These are phyloP conservation scores for Brachionus rubens DNA, from an alignment of 1,140 invertebrate genomes.

Conservation along the genomic window DNA sequence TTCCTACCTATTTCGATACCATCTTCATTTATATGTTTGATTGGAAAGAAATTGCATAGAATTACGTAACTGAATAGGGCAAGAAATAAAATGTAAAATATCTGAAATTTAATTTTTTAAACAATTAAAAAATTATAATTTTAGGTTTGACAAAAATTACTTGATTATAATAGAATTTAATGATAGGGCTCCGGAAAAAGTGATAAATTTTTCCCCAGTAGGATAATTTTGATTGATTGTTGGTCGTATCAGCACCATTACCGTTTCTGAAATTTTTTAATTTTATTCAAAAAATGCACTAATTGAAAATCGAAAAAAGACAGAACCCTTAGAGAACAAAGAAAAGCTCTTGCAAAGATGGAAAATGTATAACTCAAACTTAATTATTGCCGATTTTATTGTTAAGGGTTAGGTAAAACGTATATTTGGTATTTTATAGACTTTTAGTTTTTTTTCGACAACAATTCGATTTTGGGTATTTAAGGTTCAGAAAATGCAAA, in stretches of 20 bases:
- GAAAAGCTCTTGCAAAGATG: too few species aligned
- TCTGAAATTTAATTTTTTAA: constrained; percentile 4
- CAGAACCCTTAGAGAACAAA: too few species aligned
- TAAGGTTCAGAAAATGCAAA: too few species aligned
- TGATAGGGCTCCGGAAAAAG: constrained; percentile 9
- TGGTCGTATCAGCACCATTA: not conserved
- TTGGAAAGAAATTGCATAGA: constrained; percentile 39
- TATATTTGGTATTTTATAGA: too few species aligned
- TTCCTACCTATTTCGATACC: not conserved
- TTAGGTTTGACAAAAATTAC: not conserved
- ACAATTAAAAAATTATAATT: not conserved
- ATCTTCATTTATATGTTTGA: constrained; percentile 11
- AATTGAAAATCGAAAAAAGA: too few species aligned
- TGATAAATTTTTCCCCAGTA: not conserved
- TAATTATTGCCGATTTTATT: too few species aligned
- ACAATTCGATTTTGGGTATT: too few species aligned
- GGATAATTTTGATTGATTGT: not conserved
- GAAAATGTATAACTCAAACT: too few species aligned
- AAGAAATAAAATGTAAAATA: constrained; percentile 26
- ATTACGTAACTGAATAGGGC: constrained; percentile 25
- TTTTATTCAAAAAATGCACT: too few species aligned
- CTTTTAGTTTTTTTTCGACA: too few species aligned
- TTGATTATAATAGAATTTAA: constrained; percentile 30
- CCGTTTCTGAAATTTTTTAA: not conserved
- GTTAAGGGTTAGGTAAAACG: too few species aligned